These are phyloP conservation scores for Bombus vancouverensis DNA, from an alignment of 1,140 invertebrate genomes.

Conservation along the genomic window DNA sequence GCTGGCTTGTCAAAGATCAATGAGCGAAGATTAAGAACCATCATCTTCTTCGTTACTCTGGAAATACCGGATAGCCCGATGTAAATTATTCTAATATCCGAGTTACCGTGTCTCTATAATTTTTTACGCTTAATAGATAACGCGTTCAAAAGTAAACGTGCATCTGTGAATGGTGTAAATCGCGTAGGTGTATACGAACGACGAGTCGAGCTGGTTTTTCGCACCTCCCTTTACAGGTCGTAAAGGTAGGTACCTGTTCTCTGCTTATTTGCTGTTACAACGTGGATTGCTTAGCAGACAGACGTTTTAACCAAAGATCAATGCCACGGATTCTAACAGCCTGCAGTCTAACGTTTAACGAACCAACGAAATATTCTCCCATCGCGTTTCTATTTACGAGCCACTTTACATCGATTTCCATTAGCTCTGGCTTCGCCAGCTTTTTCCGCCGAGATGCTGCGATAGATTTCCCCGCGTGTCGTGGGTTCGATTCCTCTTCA, in stretches of 20 bases:
- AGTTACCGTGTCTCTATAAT: neutral
- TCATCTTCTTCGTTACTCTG: neutral
- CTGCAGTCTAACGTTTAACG: neutral
- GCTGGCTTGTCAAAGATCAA: neutral
- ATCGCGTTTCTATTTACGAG: neutral
- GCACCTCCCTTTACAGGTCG: neutral
- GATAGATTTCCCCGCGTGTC: neutral
- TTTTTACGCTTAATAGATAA: neutral
- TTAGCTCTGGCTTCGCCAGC: neutral
- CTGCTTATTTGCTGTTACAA: neutral
- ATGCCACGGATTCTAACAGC: neutral
- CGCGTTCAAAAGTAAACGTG: neutral
- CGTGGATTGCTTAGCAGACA: neutral
- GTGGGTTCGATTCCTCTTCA: neutral
- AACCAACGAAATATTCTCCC: neutral
- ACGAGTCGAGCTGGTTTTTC: neutral
- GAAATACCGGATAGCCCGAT: neutral
- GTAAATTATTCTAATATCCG: neutral
- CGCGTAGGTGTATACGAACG: neutral
- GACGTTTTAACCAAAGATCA: neutral
- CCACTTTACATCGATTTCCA: slow-evolving; percentile 9
- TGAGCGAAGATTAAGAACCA: neutral
- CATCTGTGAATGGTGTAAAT: neutral
- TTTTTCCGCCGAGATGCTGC: neutral
- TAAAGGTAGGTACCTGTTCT: neutral